Evolutionary conservation across 2,113 vertebrate genomes (phyloP).

Genomic region (Vulpes lagopus): DNA sequence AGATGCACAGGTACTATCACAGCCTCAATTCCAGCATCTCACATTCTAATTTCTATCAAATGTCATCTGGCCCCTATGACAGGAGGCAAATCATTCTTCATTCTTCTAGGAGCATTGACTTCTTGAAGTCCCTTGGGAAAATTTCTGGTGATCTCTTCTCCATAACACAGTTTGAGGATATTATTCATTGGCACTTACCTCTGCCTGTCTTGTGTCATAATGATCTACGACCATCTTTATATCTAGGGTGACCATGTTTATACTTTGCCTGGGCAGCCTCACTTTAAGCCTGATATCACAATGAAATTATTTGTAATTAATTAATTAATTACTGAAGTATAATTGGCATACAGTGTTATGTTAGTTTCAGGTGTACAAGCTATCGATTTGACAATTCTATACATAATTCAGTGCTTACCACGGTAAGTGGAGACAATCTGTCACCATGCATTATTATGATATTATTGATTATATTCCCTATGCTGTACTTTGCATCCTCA

Average conservation of each 20-base stretch:
- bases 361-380: neutral
- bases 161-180: neutral
- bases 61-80: neutral
- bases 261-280: neutral
- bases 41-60: neutral
- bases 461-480: neutral
- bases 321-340: neutral
- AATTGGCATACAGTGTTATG: neutral
- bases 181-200: neutral
- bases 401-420: neutral
- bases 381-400: neutral
- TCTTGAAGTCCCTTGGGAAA: neutral
- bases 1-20: constrained; percentile 74
- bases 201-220: neutral
- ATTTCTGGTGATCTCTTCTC: constrained; percentile 7
- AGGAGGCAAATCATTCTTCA: neutral
- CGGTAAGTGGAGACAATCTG: neutral
- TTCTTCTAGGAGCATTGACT: neutral
- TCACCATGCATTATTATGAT: neutral
- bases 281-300: neutral
- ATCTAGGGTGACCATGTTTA: neutral
- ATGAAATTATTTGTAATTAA: neutral
- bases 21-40: neutral
- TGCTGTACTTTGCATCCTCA: neutral
- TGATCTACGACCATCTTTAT: neutral